Evolutionary conservation across 2,113 vertebrate genomes (phyloP), one percentile per base, ranked within the genome.

Genomic region (Anolis sagrei): DNA sequence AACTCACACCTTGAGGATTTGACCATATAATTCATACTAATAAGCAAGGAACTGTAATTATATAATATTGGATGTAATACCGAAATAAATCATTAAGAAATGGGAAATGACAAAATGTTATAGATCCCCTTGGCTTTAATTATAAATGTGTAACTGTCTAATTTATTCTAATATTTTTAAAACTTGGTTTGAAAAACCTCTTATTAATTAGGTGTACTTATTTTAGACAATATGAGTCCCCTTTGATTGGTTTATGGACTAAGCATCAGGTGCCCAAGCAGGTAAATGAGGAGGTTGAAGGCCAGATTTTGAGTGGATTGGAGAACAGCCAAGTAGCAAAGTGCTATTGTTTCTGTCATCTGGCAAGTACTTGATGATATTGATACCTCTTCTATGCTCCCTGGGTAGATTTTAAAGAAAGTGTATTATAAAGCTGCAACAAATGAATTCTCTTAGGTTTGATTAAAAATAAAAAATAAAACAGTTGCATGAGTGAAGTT

Each of bases 161-260:
- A 92, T 93, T 94, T 93, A 92, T 90, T 88, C 72, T 82, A 88
- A 84, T 87, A 89, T 90, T 92, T 92, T 94, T 91, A 92, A 77
- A 93, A 91, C 81, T 84, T 87, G 89, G 32, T 79, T 93, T 92
- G 85, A 89, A 92, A 93, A 90, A 92, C 86, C 89, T 91, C 64
- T 58, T 83, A 90, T 13, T 89, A 92, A 39, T 92, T 87, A 94
- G 93, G 90, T 85, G 88, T 88, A 86, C 91, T 93, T 93, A 88
- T 73, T 91, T 92, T 87, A 87, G 86, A 68, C 34, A 91, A 74
- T 93, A 92, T 92, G 87, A 88, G 51, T 74, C 34, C 68, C 72
- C 89, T 94, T 94, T 92, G 62, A 91, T 91, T 89, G 89, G 91
- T 81, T 90, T 91, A 84, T 23, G 73, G 69, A 70, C 68, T 92